Conservation (phyloP, 2,113 vertebrate genomes). For the Chamaetylas fuelleborni region DNA sequence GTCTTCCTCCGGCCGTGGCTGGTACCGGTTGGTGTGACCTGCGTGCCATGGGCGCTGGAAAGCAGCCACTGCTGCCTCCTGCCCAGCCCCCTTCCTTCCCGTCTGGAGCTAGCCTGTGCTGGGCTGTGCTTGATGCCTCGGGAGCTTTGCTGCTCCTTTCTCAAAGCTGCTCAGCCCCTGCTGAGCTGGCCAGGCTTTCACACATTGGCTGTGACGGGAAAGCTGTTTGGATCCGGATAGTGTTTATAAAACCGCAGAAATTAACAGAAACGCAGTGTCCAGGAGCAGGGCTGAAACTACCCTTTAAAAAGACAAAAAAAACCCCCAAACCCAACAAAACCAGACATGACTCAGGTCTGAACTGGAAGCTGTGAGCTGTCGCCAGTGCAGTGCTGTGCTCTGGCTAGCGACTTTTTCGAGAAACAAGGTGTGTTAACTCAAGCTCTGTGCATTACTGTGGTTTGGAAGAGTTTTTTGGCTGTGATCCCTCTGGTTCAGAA, state of each 20-base stretch:
- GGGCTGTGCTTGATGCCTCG: conserved; percentile 20
- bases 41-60: not conserved
- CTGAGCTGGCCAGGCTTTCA: not conserved
- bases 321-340: not conserved
- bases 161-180: not conserved
- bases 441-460: not conserved
- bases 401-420: not conserved
- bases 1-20: not conserved
- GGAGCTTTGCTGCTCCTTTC: conserved; percentile 12
- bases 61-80: not conserved
- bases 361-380: conserved; percentile 20
- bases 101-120: conserved; percentile 16
- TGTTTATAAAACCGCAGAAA: conserved; percentile 13
- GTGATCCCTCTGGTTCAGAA: not conserved
- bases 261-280: not conserved
- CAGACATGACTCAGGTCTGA: conserved; percentile 54
- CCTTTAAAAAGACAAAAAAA: not conserved
- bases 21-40: conserved; percentile 34
- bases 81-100: conserved; percentile 8
- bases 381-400: not conserved
- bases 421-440: not conserved
- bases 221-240: not conserved
- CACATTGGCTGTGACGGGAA: not conserved
- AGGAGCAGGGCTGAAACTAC: not conserved
- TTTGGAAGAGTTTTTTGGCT: conserved; percentile 30